Percentiles rank a stretch among this genome's conserved stretches.
phyloP scores from a whole-genome alignment of 2,113 vertebrate genomes.

The Mystacornis crossleyi region DNA sequence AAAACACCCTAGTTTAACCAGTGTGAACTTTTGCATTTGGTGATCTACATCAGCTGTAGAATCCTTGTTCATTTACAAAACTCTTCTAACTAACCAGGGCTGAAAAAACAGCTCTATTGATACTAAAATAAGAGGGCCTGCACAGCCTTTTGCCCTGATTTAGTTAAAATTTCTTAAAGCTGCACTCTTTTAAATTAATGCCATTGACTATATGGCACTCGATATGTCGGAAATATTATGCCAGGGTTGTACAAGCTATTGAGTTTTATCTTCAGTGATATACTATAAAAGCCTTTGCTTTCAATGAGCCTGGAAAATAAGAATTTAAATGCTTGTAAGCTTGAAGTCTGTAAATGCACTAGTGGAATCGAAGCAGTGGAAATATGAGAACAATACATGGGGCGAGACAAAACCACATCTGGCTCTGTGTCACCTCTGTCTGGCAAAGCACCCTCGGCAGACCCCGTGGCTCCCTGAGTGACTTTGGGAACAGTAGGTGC shows the following conservation, averaged over 20 bases:
- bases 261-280: not conserved
- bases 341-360: not conserved
- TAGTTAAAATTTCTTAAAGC: not conserved
- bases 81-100: not conserved
- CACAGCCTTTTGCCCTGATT: not conserved
- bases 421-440: not conserved
- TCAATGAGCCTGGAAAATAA: not conserved
- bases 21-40: not conserved
- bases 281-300: not conserved
- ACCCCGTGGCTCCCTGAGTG: rapidly evolving
- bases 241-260: not conserved
- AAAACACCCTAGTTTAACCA: not conserved
- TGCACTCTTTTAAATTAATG: not conserved
- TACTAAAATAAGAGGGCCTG: not conserved
- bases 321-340: not conserved
- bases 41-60: not conserved
- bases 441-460: not conserved
- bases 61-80: not conserved
- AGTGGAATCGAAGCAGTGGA: not conserved
- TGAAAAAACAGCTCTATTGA: not conserved
- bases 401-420: not conserved
- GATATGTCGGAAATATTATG: not conserved
- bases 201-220: not conserved
- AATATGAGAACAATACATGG: not conserved
- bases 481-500: not conserved